Evolutionary conservation across 2,113 vertebrate genomes (phyloP).

Genomic region (zebrafish (Danio rerio)): GRCz12tu NC_133193.1:6231001-6231500

Average conservation of each 20-base stretch:
- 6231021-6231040: not conserved
- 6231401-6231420: slow-evolving; percentile 66
- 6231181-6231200: slow-evolving; percentile 1
- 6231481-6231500: not conserved
- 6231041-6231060: not conserved
- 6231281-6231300: slow-evolving; percentile 2
- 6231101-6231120: not conserved
- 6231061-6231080: not conserved
- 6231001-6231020: too few species aligned
- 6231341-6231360: slow-evolving; percentile 64
- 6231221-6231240: not conserved
- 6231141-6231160: slow-evolving; percentile 15
- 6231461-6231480: slow-evolving; percentile 3
- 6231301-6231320: slow-evolving; percentile 25
- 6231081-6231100: not conserved
- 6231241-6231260: slow-evolving; percentile 21
- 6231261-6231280: not conserved
- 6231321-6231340: slow-evolving; percentile 49
- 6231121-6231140: slow-evolving; percentile 12
- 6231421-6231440: slow-evolving; percentile 51
- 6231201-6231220: not conserved
- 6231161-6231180: not conserved
- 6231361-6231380: slow-evolving; percentile 60
- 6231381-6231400: slow-evolving; percentile 71
- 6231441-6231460: slow-evolving; percentile 1